phyloP scores from a whole-genome alignment of 2,888 invertebrate genomes.

The Apamea anceps region DNA sequence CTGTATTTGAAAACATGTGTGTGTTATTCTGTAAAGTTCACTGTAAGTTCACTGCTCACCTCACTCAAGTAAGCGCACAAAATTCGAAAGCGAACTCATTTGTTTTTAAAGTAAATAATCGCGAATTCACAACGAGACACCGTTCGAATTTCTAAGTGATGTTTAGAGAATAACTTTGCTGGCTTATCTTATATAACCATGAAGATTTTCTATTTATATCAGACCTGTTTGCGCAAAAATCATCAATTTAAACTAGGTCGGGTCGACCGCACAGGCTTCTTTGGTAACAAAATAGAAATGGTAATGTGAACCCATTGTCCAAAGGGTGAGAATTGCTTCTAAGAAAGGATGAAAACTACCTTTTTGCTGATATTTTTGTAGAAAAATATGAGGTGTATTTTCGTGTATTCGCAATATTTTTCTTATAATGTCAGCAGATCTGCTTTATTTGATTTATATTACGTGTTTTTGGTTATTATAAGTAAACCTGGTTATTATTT shows the following conservation, averaged over 20 bases:
- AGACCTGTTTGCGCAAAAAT: constrained; percentile 31
- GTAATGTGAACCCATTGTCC: constrained; percentile 37
- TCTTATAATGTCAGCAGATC: constrained; percentile 7
- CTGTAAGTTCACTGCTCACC: too few relatives aligned
- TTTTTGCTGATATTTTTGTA: background rate
- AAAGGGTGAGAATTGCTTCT: constrained; percentile 19
- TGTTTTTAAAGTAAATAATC: too few relatives aligned
- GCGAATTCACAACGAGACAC: too few relatives aligned
- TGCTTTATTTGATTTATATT: background rate
- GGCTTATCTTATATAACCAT: background rate
- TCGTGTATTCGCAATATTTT: background rate
- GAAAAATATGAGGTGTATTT: background rate
- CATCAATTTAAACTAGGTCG: constrained; percentile 30
- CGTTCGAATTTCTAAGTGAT: too few relatives aligned
- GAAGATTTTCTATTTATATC: background rate
- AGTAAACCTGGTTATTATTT: too few relatives aligned
- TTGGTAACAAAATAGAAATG: constrained; percentile 32
- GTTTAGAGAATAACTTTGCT: background rate
- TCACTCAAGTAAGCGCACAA: too few relatives aligned
- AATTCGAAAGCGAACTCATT: too few relatives aligned
- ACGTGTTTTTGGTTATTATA: too few relatives aligned
- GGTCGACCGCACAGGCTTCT: constrained; percentile 2
- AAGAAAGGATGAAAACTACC: constrained; percentile 4
- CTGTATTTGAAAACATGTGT: too few relatives aligned
- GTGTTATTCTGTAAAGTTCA: too few relatives aligned